These are phyloP conservation scores for Perdita meconis DNA, from an alignment of 2,888 invertebrate genomes.

Conservation along the genomic window DNA sequence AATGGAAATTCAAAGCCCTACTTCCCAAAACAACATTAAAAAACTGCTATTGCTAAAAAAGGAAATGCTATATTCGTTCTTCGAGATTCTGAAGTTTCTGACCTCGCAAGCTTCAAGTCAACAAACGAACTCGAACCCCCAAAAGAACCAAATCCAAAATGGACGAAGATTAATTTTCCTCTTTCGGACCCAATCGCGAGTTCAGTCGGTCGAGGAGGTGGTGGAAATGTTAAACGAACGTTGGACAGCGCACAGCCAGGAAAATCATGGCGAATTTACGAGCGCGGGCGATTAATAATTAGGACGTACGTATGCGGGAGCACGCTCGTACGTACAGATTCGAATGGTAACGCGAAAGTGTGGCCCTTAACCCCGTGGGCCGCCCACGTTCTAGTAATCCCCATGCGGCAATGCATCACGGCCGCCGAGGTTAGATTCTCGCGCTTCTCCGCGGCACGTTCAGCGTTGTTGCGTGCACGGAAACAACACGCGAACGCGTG, in stretches of 20 bases:
- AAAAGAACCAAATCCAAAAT: too few relatives aligned
- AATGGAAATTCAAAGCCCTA: too few relatives aligned
- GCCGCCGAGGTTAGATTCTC: constrained; percentile 45
- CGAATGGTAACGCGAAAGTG: constrained; percentile 43
- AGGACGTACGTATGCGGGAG: constrained; percentile 35
- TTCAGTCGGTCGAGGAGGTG: background rate
- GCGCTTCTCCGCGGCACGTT: background rate
- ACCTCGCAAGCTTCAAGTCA: too few relatives aligned
- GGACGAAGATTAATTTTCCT: too few relatives aligned
- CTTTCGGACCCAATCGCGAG: too few relatives aligned
- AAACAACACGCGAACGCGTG: constrained; percentile 10
- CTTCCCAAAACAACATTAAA: too few relatives aligned
- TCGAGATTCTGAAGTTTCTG: too few relatives aligned
- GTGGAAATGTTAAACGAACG: background rate
- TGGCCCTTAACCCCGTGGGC: constrained; percentile 45
- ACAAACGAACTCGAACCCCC: constrained; percentile 1
- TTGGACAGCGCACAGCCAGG: background rate
- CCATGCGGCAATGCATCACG: constrained; percentile 44
- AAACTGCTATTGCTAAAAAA: too few relatives aligned
- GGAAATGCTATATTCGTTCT: too few relatives aligned
- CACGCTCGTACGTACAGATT: constrained; percentile 43
- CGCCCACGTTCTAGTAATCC: constrained; percentile 52
- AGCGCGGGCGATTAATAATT: constrained; percentile 51
- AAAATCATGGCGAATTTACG: constrained; percentile 23
- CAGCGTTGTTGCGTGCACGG: constrained; percentile 28